Percentiles rank a stretch among this genome's conserved stretches.
Evolutionary conservation across 2,113 vertebrate species (phyloP).

Genomic region (Oreochromis aureus): DNA sequence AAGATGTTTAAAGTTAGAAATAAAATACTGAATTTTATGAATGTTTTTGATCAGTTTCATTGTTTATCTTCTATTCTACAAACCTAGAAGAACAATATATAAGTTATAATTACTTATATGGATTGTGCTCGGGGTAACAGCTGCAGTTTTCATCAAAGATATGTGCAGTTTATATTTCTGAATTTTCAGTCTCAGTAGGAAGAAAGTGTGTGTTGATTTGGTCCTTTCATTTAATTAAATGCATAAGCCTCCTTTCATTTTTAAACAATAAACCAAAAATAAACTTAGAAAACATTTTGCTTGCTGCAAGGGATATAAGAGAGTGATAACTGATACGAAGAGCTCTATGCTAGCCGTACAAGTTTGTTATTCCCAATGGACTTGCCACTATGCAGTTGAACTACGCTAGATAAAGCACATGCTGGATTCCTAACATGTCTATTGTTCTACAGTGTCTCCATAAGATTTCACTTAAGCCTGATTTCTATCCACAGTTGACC

Average conservation of each 20-base stretch:
- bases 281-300: not conserved
- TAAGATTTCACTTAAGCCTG: not conserved
- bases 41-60: not conserved
- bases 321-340: not conserved
- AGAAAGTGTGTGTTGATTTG: not conserved
- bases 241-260: not conserved
- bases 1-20: not conserved
- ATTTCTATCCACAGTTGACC: constrained; percentile 34
- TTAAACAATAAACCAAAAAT: not conserved
- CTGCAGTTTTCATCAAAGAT: not conserved
- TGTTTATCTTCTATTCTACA: not conserved
- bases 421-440: not conserved
- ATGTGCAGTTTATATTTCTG: not conserved
- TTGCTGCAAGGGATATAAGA: not conserved
- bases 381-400: not conserved
- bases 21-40: not conserved
- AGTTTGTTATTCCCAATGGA: not conserved
- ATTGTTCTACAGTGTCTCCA: not conserved
- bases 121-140: not conserved
- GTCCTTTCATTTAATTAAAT: not conserved
- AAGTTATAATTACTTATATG: not conserved
- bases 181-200: not conserved
- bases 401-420: not conserved
- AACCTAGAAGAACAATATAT: not conserved
- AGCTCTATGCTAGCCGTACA: not conserved